These are phyloP conservation scores for Caenorhabditis sp. DNA, from an alignment of 2,888 invertebrate genomes.

Conservation along the genomic window DNA sequence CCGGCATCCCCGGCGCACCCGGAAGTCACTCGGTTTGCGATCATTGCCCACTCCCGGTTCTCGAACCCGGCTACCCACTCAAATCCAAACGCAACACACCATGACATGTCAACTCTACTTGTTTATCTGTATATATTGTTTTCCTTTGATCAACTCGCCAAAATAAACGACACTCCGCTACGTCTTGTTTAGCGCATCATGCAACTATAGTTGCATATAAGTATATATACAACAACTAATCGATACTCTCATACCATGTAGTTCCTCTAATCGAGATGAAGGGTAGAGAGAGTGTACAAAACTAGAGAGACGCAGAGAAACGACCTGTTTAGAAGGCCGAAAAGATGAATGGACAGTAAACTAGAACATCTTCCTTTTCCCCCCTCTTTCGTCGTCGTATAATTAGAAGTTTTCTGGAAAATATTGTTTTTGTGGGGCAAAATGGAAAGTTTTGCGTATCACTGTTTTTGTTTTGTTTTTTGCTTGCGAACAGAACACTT, in stretches of 20 bases:
- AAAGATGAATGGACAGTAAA: neutral
- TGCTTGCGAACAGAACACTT: no score
- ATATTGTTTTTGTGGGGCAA: neutral
- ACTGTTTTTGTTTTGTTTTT: no score
- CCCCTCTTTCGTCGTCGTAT: neutral
- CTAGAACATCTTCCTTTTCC: neutral
- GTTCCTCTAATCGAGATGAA: slow-evolving; percentile 2
- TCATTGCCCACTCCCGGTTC: slow-evolving; percentile 36
- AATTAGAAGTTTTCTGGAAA: neutral
- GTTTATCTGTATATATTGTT: no score
- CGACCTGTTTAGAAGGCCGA: neutral
- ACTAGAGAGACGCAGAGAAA: slow-evolving; percentile 4
- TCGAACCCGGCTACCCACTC: slow-evolving; percentile 28
- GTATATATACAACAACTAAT: no score
- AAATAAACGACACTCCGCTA: no score
- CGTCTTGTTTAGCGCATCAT: no score
- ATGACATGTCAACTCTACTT: neutral
- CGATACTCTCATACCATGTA: neutral
- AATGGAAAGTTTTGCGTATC: no score
- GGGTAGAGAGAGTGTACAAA: slow-evolving; percentile 3
- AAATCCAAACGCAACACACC: neutral
- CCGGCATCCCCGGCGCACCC: slow-evolving; percentile 26
- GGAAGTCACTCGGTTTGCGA: slow-evolving; percentile 30
- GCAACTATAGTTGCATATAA: no score
- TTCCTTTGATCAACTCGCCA: no score